Base-by-base conservation (phyloP, 2,113 vertebrate genomes). In the Psittacus erithacus region DNA sequence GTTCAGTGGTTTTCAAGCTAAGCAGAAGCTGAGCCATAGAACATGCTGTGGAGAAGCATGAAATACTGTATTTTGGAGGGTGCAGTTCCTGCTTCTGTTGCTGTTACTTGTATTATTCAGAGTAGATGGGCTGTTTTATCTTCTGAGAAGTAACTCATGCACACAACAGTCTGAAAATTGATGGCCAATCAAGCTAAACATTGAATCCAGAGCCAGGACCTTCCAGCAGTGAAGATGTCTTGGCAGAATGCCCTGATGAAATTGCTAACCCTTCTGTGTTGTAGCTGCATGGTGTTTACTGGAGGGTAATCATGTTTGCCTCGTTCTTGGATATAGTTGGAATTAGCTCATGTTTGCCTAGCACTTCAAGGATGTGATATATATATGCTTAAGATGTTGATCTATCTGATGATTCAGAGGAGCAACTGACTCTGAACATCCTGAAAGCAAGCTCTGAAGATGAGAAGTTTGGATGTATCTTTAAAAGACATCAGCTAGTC, bases 291-390 rank as follows among this genome's bases (percentile, higher is more conserved):
- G 0, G 33, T 60, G 73, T 80, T 47, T 50, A 5, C 55, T 57
- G 62, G 49, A 18, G 44, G 29, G 7, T 18, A 52, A 38, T 63
- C 9, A 5, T 0, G 0, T 53, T 63, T 59, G 17, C 19, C 28
- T 33, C 17, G 16, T 68, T 49, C 23, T 60, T 62, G 6, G 8
- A 16, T 39, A 7, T 17, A 47, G 17, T 0, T 84, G 31, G 49
- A 49, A 41, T 75, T 41, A n/a, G 23, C 18, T 86, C 8, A 10
- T 28, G 9, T 77, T 77, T 65, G 38, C 46, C 38, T 62, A 27
- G 22, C 31, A 19, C 50, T 84, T 87, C 13, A 63, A 10, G 27
- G 46, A 10, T 31, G 7, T 49, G 16, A 75, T 84, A 47, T 33
- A 44, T 39, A 10, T 1, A 17, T 6, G 20, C 28, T 63, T 13